Evolutionary conservation across 2,113 vertebrate genomes (phyloP), one percentile per base, ranked within the genome.

Genomic region (Erinaceus europaeus): DNA sequence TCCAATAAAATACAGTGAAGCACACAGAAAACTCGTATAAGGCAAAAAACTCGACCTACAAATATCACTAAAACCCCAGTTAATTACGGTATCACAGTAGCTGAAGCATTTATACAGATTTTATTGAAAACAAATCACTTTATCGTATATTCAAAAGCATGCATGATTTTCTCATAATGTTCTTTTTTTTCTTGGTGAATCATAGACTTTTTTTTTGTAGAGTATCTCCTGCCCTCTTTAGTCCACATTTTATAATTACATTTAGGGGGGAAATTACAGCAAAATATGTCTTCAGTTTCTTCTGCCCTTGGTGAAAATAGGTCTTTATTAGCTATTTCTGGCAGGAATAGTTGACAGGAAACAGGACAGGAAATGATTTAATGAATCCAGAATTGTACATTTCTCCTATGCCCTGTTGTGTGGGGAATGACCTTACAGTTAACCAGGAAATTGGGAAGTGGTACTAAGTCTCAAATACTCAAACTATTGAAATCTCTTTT

Each of bases 171-270:
- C 93, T 93, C 61, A 8, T 7, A 67, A 88, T 95, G 76, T 94
- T 90, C n/a, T 94, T 93, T 68, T 67, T 92, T 92, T 92, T 92
- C 59, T 94, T 92, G 71, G 59, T 90, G 6, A 57, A 95, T 87
- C 57, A 86, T 91, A 5, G 85, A 93, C 94, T 86, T 94, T 95
- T 91, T 94, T 95, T 93, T 61, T 64, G 93, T 25, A 97, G 96
- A 97, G 98, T 80, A 97, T 98, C 97, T 97, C 97, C 97, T 98
- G 97, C 98, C 97, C 98, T 98, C 98, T 98, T 98, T 97, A 98
- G 98, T 98, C 97, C 96, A 72, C 84, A 97, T 97, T 96, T 97
- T 94, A 97, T 96, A 98, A 98, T 97, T 98, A 95, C 98, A 97
- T 96, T 97, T 86, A 93, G 79, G 74, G 95, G 91, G 91, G 82